Evolutionary conservation across 2,888 invertebrate species (phyloP), one percentile per base, ranked within the genome.

Genomic region (Tipula confusa): DNA sequence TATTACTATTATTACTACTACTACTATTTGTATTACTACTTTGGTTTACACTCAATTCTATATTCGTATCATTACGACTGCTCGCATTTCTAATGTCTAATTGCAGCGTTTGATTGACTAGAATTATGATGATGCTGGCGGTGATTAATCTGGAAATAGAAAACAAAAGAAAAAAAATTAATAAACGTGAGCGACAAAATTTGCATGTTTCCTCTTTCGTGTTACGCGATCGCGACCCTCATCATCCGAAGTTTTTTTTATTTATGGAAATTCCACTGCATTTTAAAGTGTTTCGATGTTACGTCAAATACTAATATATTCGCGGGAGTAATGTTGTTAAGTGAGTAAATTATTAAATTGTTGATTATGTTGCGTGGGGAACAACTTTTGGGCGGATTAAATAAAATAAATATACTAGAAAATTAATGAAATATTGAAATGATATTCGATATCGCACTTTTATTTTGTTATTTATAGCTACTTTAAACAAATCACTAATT

Each of bases 41-140:
- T 80, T 80, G 80, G 29, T 80, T 80, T 80, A 0, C 64, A 64
- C 31, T 80, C 80, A 29, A 29, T 15, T 29, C 80, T 80, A 29
- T 29, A 80, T 80, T 80, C 29, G 13, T 80, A 6, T 80, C 31
- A 29, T 80, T 29, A 80, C 80, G 29, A 80, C 80, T 80, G 29
- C 31, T 80, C 29, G 6, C 80, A 80, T 80, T 29, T 15, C 31
- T 80, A 29, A 80, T 80, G n/a, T 80, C 80, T 80, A 80, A 13
- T 82, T 82, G 82, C 18, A 29, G 6, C 36, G 82, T 33, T 33
- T 82, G 29, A 82, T 82, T 82, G 82, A 82, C 82, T 82, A 82
- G 82, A 36, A 82, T 82, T 33, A 82, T 82, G 18, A 33, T 33
- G 18, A 36, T n/a, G n/a, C n/a, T 36, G 18, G 36, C 11, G 2